phyloP scores from a whole-genome alignment of 2,797 vertebrate genomes.

The Sebastes kiyomatsui region DNA sequence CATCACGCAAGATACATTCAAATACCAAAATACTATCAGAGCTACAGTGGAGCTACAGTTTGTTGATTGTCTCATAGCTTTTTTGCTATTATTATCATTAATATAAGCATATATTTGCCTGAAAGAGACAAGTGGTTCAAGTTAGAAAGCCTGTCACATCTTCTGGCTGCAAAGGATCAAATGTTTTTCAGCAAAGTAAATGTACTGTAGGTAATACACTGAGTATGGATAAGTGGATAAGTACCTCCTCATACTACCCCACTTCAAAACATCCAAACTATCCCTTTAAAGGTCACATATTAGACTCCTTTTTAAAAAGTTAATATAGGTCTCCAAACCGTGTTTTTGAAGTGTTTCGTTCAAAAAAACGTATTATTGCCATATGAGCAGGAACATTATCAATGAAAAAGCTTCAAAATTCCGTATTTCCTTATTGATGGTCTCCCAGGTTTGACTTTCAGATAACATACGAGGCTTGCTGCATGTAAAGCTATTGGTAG shows the following conservation, averaged over 20 bases:
- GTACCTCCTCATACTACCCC: too few relatives aligned
- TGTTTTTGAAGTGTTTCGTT: too few relatives aligned
- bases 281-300: too few relatives aligned
- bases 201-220: background rate
- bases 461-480: background rate
- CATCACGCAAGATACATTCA: background rate
- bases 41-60: background rate
- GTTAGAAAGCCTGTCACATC: background rate
- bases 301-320: too few relatives aligned
- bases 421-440: background rate
- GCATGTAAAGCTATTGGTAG: too few relatives aligned
- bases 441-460: background rate
- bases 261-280: too few relatives aligned
- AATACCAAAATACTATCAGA: background rate
- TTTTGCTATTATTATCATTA: background rate
- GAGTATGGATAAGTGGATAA: too few relatives aligned
- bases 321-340: too few relatives aligned
- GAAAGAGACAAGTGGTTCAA: background rate
- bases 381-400: background rate
- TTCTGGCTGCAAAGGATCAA: background rate
- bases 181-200: background rate
- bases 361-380: background rate
- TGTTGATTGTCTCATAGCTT: background rate
- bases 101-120: background rate
- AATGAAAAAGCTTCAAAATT: background rate